Conservation (phyloP, 64 coral and sea anemone species). For the Stichodactyla helianthus region DNA sequence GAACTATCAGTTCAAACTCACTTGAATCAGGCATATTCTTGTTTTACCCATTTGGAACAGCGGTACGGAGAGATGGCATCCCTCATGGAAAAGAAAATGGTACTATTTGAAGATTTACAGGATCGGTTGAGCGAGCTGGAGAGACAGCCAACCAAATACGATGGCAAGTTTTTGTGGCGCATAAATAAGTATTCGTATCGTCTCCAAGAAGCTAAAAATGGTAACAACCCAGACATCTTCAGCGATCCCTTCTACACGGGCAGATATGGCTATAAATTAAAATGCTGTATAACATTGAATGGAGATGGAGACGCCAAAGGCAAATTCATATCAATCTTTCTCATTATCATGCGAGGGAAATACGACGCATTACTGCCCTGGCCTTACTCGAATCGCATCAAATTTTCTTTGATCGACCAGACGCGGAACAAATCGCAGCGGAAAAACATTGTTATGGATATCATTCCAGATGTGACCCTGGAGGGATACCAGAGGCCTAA, state of each 20-base stretch:
- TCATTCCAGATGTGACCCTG: background rate
- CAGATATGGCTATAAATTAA: constrained; percentile 29
- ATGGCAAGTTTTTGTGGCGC: constrained; percentile 4
- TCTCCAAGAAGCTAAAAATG: background rate
- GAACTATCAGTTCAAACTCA: constrained; percentile 1
- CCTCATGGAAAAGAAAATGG: background rate
- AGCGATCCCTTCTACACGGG: constrained; percentile 38
- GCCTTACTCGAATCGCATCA: constrained; percentile 16
- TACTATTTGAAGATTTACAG: background rate
- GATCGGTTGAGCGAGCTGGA: constrained; percentile 5
- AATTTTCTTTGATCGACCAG: constrained; percentile 32
- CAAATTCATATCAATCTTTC: constrained; percentile 2
- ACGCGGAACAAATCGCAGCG: background rate
- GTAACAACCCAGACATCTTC: background rate
- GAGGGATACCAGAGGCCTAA: constrained; percentile 3
- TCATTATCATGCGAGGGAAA: constrained; percentile 15
- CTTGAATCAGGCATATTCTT: constrained; percentile 4
- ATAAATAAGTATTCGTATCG: background rate
- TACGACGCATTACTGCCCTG: constrained; percentile 28
- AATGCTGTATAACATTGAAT: background rate
- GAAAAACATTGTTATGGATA: background rate
- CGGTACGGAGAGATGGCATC: background rate
- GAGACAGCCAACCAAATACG: constrained; percentile 6
- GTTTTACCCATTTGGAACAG: background rate
- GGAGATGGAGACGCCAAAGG: constrained; percentile 6